Evolutionary conservation across 1,140 invertebrate genomes (phyloP).

Genomic region (Limonius californicus): DNA sequence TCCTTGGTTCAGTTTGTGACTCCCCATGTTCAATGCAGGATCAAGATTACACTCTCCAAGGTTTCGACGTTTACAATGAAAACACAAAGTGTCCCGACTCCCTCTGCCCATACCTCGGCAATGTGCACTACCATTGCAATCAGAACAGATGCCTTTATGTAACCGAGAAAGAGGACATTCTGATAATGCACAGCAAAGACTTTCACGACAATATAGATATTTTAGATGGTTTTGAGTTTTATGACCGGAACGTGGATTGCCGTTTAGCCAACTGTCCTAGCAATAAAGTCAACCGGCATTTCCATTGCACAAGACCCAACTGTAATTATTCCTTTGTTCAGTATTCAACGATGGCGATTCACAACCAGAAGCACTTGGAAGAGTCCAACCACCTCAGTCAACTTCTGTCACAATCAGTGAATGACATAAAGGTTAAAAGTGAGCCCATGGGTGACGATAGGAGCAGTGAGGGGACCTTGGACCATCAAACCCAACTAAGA

Average conservation of each 20-base stretch:
- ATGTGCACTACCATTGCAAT: constrained; percentile 69
- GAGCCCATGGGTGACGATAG: constrained; percentile 29
- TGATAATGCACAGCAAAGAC: constrained; percentile 64
- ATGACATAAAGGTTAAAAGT: constrained; percentile 25
- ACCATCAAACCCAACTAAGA: constrained; percentile 26
- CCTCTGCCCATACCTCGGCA: constrained; percentile 56
- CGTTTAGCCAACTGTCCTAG: constrained; percentile 61
- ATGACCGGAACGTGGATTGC: constrained; percentile 75
- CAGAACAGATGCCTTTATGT: constrained; percentile 63
- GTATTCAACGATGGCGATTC: constrained; percentile 68
- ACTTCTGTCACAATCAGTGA: not conserved
- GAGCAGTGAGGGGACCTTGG: not conserved
- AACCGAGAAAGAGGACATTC: constrained; percentile 43
- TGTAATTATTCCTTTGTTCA: constrained; percentile 75
- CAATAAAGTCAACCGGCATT: constrained; percentile 66
- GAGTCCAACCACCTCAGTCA: constrained; percentile 19
- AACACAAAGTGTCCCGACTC: constrained; percentile 47
- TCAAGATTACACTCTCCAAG: constrained; percentile 38
- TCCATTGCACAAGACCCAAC: constrained; percentile 69
- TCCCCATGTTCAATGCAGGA: constrained; percentile 19
- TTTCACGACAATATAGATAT: constrained; percentile 82
- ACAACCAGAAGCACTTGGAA: constrained; percentile 60
- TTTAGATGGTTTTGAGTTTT: constrained; percentile 77
- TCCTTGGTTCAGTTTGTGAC: not conserved
- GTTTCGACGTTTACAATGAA: constrained; percentile 43